Percentiles rank a stretch among this genome's conserved stretches.
phyloP scores from a whole-genome alignment of 2,113 vertebrate species.

The Siphamia tubifer region DNA sequence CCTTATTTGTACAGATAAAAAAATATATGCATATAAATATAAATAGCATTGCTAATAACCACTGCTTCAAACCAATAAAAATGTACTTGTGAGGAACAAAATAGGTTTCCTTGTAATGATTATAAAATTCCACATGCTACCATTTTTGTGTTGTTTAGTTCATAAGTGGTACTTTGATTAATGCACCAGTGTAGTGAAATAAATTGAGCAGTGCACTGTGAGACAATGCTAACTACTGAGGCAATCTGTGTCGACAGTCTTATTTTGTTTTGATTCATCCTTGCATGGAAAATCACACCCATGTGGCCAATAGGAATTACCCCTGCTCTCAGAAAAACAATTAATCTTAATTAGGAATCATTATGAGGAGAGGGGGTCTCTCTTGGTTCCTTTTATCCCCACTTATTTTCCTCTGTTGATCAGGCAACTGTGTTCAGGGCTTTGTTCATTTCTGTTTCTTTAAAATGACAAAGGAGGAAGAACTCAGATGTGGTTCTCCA shows the following conservation, averaged over 20 bases:
- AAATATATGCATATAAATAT: too few species aligned
- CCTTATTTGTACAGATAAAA: too few species aligned
- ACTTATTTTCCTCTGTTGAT: conserved; percentile 10
- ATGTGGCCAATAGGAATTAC: conserved; percentile 17
- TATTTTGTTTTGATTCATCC: conserved; percentile 53
- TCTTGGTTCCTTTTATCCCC: conserved; percentile 39
- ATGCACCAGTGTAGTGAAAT: conserved; percentile 11
- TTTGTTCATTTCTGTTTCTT: conserved; percentile 6
- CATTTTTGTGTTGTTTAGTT: background rate
- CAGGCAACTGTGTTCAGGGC: background rate
- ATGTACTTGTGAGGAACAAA: too few species aligned
- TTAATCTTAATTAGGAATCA: conserved; percentile 55
- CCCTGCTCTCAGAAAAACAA: conserved; percentile 27
- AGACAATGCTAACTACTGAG: conserved; percentile 3
- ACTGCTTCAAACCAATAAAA: too few species aligned
- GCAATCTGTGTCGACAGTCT: conserved; percentile 7
- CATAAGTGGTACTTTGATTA: background rate
- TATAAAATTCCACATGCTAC: too few species aligned
- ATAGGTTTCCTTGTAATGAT: too few species aligned
- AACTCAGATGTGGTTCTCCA: too few species aligned
- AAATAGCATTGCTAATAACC: too few species aligned
- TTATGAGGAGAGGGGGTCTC: conserved; percentile 24
- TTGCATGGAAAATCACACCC: conserved; percentile 44
- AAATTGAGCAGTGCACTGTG: background rate
- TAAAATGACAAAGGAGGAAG: too few species aligned